Base-by-base conservation (phyloP, 2,888 invertebrate species). In the Invenusta paracnida region DNA sequence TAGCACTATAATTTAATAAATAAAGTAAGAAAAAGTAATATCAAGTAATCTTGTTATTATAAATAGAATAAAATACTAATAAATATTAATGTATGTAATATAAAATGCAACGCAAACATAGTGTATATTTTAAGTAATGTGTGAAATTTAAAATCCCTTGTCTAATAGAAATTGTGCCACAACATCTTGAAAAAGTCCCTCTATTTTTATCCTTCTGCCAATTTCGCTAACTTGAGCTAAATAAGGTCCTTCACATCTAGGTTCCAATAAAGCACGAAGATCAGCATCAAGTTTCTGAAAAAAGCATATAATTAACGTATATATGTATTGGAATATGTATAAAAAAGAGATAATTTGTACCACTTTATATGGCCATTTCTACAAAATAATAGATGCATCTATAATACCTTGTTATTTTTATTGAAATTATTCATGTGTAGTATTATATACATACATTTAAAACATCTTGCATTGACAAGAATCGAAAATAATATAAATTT, bases 131-230 rank as follows among this genome's bases (percentile, higher is more conserved):
- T n/a, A n/a, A n/a, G n/a, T n/a, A n/a, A n/a, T n/a, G n/a, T n/a
- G n/a, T n/a, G n/a, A n/a, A n/a, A n/a, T n/a, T n/a, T 82, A 82
- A 82, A 82, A 82, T 82, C 82, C 82, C 29, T 29, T 25, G 17
- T 82, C 29, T 28, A 83, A 29, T 1, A 83, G 66, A 5, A 83
- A 66, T 5, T 83, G 17, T n/a, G 83, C 2, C n/a, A 83, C 25
- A 11, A 48, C 83, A 11, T 83, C 83, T 66, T 31, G 48, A 83
- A 73, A 83, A 66, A 83, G 30, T 1, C 83, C 83, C 2, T 83
- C 29, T n/a, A 83, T 23, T 83, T 66, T 29, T 23, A 83, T 83
- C n/a, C 13, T 11, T 11, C 73, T 11, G 31, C 48, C 25, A 67
- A 66, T 2, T 29, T 83, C 83, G 25, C 66, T n/a, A 13, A 17